Conservation (phyloP, 2,797 vertebrate genomes). For the Neosilurus hyrtlii region DNA sequence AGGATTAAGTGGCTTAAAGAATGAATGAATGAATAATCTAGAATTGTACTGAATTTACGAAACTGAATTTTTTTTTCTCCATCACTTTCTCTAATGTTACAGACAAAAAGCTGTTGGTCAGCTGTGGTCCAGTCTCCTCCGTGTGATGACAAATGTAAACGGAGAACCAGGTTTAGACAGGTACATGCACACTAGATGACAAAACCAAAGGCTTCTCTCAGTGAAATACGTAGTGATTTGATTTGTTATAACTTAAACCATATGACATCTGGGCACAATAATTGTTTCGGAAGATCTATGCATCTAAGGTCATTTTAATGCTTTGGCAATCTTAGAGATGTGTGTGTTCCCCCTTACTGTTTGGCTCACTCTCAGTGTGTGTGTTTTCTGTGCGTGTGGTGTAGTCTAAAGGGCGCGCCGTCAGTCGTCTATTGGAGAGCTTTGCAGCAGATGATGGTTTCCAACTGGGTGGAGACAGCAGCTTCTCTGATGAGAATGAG, state of each 20-base stretch:
- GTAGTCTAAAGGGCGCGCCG: conserved; percentile 85
- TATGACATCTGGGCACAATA: background rate
- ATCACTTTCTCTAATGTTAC: conserved; percentile 18
- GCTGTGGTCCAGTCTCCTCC: conserved; percentile 71
- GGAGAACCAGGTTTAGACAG: conserved; percentile 78
- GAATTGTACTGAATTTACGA: too few relatives aligned
- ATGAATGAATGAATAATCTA: too few relatives aligned
- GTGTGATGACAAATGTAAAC: conserved; percentile 74
- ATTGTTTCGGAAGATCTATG: too few relatives aligned
- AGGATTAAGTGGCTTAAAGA: too few relatives aligned
- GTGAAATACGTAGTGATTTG: too few relatives aligned
- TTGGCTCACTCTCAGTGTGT: conserved; percentile 5
- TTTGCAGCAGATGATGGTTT: conserved; percentile 95
- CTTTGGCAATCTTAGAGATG: background rate
- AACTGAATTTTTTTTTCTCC: background rate
- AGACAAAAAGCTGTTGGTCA: conserved; percentile 82
- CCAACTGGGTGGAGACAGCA: conserved; percentile 90
- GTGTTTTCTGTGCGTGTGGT: conserved; percentile 11
- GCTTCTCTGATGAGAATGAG: conserved; percentile 96
- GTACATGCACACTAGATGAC: conserved; percentile 46
- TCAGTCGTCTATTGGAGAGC: conserved; percentile 93
- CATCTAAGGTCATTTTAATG: background rate
- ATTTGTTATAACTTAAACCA: background rate
- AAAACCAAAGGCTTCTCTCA: background rate
- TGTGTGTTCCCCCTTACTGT: background rate